Percentiles rank a stretch among this genome's conserved stretches.
Evolutionary conservation across 2,888 invertebrate species (phyloP).

Genomic region (Tridacna gigas): DNA sequence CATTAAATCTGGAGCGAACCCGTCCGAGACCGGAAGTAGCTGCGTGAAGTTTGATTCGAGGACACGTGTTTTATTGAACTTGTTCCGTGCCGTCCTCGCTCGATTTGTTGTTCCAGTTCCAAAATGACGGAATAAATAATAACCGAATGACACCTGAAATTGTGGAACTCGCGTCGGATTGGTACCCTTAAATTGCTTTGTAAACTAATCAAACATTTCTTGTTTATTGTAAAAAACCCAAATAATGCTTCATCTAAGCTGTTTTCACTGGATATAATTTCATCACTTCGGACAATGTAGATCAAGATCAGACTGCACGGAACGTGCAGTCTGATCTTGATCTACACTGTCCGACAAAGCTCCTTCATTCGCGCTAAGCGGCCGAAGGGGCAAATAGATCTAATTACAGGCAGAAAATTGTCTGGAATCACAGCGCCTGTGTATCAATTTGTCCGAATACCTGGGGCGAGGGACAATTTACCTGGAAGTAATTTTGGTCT

Average conservation of each 20-base stretch:
- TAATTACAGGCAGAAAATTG: slow-evolving; percentile 23
- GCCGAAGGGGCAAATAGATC: slow-evolving; percentile 5
- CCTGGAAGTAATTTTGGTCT: slow-evolving; percentile 22
- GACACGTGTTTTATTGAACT: slow-evolving; percentile 55
- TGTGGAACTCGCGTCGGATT: slow-evolving; percentile 10
- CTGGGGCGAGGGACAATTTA: slow-evolving; percentile 23
- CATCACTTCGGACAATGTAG: too few relatives aligned
- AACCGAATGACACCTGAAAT: slow-evolving; percentile 28
- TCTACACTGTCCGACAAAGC: too few relatives aligned
- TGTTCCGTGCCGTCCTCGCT: neutral
- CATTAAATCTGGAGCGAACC: slow-evolving; percentile 57
- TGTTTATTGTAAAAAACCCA: too few relatives aligned
- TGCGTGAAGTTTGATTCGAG: slow-evolving; percentile 52
- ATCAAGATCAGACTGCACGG: too few relatives aligned
- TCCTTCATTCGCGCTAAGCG: too few relatives aligned
- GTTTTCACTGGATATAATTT: too few relatives aligned
- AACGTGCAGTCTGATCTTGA: too few relatives aligned
- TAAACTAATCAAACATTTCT: too few relatives aligned
- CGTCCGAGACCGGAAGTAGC: slow-evolving; percentile 58
- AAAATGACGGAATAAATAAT: slow-evolving; percentile 22
- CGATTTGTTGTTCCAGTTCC: slow-evolving; percentile 1
- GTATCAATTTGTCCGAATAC: slow-evolving; percentile 31
- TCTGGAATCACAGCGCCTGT: slow-evolving; percentile 11
- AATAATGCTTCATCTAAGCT: too few relatives aligned
- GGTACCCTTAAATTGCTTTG: neutral